Conservation (phyloP, 2,888 invertebrate genomes). For the Rhopalosiphum nymphaeae region DNA sequence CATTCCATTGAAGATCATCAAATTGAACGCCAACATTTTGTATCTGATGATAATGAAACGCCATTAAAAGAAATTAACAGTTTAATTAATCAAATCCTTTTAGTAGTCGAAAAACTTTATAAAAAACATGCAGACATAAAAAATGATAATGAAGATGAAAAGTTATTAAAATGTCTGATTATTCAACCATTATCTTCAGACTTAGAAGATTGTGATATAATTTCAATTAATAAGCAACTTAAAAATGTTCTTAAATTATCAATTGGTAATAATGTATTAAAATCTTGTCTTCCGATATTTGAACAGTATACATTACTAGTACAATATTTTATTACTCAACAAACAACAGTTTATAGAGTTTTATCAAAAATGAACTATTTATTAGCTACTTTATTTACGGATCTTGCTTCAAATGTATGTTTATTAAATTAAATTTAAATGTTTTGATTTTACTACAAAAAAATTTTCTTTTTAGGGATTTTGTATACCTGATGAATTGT, state of each 20-base stretch:
- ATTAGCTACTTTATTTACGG: slow-evolving; percentile 86
- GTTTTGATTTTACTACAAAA: background rate
- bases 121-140: slow-evolving; percentile 29
- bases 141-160: slow-evolving; percentile 77
- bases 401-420: slow-evolving; percentile 80
- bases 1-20: background rate
- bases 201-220: slow-evolving; percentile 68
- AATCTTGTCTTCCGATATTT: slow-evolving; percentile 78
- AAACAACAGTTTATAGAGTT: slow-evolving; percentile 82
- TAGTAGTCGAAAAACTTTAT: slow-evolving; percentile 54
- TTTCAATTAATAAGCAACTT: slow-evolving; percentile 38
- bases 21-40: background rate
- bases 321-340: slow-evolving; percentile 84
- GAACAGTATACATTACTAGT: slow-evolving; percentile 82
- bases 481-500: slow-evolving; percentile 89
- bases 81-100: slow-evolving; percentile 42
- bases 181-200: slow-evolving; percentile 69
- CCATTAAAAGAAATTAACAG: slow-evolving; percentile 27
- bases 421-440: background rate
- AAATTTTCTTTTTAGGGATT: slow-evolving; percentile 78
- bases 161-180: slow-evolving; percentile 74
- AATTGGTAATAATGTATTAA: slow-evolving; percentile 65
- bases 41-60: slow-evolving; percentile 25
- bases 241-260: slow-evolving; percentile 36
- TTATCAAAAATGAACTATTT: slow-evolving; percentile 87